Conservation (phyloP, 2,797 vertebrate species). For the Lagorchestes hirsutus region DNA sequence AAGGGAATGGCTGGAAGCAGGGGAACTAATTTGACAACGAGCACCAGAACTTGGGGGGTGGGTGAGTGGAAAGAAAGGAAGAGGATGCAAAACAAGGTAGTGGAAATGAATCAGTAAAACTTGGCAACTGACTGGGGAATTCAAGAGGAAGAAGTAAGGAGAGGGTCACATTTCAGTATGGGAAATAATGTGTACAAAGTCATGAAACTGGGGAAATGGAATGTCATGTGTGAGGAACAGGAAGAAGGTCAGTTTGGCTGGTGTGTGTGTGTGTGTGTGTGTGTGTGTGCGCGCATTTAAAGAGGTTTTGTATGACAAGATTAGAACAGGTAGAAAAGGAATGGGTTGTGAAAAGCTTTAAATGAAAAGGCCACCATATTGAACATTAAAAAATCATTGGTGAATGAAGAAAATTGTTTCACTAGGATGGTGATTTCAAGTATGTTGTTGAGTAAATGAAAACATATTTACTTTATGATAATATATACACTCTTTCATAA, state of each 20-base stretch:
- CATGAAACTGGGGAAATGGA: not conserved
- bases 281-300: not conserved
- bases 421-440: not conserved
- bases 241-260: not conserved
- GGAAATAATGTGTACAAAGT: not conserved
- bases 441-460: not conserved
- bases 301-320: not conserved
- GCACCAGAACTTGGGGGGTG: not conserved
- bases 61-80: not conserved
- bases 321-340: not conserved
- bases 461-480: slow-evolving; percentile 10
- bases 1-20: not conserved
- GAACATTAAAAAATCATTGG: not conserved
- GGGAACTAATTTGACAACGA: not conserved
- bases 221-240: not conserved
- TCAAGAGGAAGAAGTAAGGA: not conserved
- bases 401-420: not conserved
- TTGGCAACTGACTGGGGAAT: not conserved
- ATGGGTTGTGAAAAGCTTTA: not conserved
- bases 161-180: not conserved
- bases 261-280: not conserved
- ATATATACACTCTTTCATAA: slow-evolving; percentile 20
- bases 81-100: not conserved
- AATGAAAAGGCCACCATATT: not conserved
- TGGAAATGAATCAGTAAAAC: not conserved